Percentiles rank a stretch among this genome's conserved stretches.
Evolutionary conservation across 2,888 invertebrate species (phyloP).

Genomic region (Cantharis rustica): DNA sequence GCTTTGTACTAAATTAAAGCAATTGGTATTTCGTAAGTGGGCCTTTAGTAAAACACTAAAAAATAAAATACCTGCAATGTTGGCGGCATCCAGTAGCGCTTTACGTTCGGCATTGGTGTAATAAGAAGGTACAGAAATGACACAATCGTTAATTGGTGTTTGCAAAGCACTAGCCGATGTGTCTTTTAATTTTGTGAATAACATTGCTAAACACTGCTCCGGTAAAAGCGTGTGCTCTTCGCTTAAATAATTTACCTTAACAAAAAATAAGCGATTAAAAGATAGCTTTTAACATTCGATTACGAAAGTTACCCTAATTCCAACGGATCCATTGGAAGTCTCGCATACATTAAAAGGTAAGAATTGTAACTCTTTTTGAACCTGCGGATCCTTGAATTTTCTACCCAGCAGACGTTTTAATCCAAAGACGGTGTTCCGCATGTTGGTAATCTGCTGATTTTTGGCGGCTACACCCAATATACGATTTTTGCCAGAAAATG

Average conservation of each 20-base stretch:
- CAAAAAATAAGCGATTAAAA: constrained; percentile 15
- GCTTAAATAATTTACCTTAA: constrained; percentile 79
- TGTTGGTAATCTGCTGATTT: constrained; percentile 95
- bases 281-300: background rate
- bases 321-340: constrained; percentile 78
- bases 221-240: constrained; percentile 86
- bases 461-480: constrained; percentile 96
- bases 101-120: constrained; percentile 94
- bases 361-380: constrained; percentile 80
- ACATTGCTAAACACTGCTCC: constrained; percentile 95
- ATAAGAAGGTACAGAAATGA: constrained; percentile 91
- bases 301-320: constrained; percentile 72
- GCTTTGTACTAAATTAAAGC: too few species aligned
- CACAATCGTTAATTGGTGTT: constrained; percentile 92
- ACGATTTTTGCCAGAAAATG: constrained; percentile 91
- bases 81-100: constrained; percentile 88
- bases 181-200: constrained; percentile 95
- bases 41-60: background rate
- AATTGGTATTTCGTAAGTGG: background rate
- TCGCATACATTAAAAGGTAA: constrained; percentile 81
- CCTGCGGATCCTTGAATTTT: constrained; percentile 84
- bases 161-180: constrained; percentile 84
- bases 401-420: constrained; percentile 94
- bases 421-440: constrained; percentile 94
- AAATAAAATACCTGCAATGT: constrained; percentile 73